Conservation (phyloP, 35 echinoderm and acorn worm species). For the Strongylocentrotus purpuratus region DNA sequence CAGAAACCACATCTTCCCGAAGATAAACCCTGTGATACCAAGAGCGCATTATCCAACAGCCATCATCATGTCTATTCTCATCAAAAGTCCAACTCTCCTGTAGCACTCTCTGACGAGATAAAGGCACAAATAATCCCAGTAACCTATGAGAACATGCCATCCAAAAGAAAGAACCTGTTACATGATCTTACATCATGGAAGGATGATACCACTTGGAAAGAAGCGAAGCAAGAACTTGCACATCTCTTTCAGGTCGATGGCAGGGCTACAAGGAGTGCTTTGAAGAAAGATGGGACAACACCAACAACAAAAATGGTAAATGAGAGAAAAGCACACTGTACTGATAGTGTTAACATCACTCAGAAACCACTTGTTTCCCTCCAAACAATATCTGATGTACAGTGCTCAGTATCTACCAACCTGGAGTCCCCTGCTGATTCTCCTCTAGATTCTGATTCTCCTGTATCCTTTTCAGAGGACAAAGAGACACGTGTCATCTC, state of each 20-base stretch:
- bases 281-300: background rate
- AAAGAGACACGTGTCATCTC: no score
- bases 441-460: background rate
- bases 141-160: background rate
- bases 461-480: background rate
- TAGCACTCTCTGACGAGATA: background rate
- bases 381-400: background rate
- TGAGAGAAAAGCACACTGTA: background rate
- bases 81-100: background rate
- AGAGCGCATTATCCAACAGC: background rate
- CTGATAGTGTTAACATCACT: background rate
- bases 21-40: background rate
- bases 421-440: background rate
- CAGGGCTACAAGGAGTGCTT: conserved; percentile 8
- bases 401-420: background rate
- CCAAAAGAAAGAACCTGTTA: background rate
- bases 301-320: background rate
- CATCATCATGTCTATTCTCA: background rate
- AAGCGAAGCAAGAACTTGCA: conserved; percentile 24
- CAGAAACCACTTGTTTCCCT: background rate
- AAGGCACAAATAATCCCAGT: conserved; percentile 27
- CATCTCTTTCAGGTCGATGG: background rate
- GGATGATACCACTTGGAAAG: conserved; percentile 19
- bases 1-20: background rate
- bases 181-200: background rate